These are phyloP conservation scores for Phalera bucephala DNA, from an alignment of 2,888 invertebrate species.

Conservation along the genomic window DNA sequence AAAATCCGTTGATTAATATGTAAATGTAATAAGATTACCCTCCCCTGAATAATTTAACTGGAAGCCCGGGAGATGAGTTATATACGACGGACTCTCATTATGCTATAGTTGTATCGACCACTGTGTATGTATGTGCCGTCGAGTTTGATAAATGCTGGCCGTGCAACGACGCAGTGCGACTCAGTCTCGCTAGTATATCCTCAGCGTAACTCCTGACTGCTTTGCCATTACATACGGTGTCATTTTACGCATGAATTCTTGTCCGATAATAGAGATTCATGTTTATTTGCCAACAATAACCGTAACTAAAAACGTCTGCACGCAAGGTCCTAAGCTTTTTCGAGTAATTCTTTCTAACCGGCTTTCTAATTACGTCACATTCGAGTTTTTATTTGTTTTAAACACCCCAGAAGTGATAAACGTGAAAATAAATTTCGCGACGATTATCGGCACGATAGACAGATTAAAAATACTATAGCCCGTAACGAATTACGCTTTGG, in stretches of 20 bases:
- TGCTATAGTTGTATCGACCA: conserved; percentile 59
- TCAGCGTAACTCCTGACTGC: conserved; percentile 14
- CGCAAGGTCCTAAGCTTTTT: background rate
- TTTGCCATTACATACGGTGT: conserved; percentile 7
- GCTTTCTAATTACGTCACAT: conserved; percentile 1
- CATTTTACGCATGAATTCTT: background rate
- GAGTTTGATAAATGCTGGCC: conserved; percentile 59
- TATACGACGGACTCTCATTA: conserved; percentile 70
- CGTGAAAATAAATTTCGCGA: background rate
- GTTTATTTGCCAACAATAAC: background rate
- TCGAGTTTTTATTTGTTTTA: conserved; percentile 1
- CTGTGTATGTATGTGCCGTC: conserved; percentile 52
- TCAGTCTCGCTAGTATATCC: conserved; percentile 22
- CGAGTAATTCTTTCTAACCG: background rate
- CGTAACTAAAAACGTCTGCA: background rate
- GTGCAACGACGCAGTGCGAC: conserved; percentile 7
- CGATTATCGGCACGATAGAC: conserved; percentile 4
- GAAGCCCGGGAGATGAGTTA: conserved; percentile 77
- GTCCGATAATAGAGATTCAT: background rate
- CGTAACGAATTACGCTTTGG: background rate
- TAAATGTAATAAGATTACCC: conserved; percentile 99
- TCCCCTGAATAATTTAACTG: conserved; percentile 91
- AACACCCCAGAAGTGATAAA: conserved; percentile 1
- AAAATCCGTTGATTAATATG: conserved; percentile 99
- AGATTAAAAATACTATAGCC: background rate